Evolutionary conservation across 2,797 vertebrate species (phyloP).

Genomic region (Acrocephalus scirpaceus): DNA sequence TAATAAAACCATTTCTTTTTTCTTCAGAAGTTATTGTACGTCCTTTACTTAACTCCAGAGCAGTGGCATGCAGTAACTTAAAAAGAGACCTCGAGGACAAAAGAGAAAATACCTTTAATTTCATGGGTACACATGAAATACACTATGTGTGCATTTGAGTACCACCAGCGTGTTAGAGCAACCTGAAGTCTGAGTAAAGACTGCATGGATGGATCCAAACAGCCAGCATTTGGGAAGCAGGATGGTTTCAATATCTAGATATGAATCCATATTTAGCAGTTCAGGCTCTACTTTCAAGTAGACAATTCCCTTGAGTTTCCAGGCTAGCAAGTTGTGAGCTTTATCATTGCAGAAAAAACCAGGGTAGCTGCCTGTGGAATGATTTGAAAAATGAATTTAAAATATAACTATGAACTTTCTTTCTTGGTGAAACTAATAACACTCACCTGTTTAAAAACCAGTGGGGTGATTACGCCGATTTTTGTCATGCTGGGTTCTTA

Average conservation of each 20-base stretch:
- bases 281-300: conserved; percentile 33
- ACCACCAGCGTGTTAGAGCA: neutral
- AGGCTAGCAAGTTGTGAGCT: neutral
- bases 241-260: conserved; percentile 9
- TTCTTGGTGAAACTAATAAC: neutral
- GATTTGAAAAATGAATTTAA: neutral
- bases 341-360: neutral
- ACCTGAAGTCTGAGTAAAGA: neutral
- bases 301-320: conserved; percentile 26
- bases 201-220: neutral
- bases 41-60: neutral
- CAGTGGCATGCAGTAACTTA: neutral
- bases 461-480: neutral
- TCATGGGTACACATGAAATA: neutral
- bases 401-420: neutral
- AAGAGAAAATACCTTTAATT: neutral
- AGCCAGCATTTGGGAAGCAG: neutral
- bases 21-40: neutral
- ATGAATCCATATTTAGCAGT: conserved; percentile 49
- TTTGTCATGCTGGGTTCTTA: neutral
- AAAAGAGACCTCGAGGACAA: neutral
- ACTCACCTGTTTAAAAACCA: neutral
- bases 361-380: neutral
- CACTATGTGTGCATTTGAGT: neutral
- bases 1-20: neutral